Evolutionary conservation across 2,888 invertebrate species (phyloP).

Genomic region (Mechanitis mazaeus): DNA sequence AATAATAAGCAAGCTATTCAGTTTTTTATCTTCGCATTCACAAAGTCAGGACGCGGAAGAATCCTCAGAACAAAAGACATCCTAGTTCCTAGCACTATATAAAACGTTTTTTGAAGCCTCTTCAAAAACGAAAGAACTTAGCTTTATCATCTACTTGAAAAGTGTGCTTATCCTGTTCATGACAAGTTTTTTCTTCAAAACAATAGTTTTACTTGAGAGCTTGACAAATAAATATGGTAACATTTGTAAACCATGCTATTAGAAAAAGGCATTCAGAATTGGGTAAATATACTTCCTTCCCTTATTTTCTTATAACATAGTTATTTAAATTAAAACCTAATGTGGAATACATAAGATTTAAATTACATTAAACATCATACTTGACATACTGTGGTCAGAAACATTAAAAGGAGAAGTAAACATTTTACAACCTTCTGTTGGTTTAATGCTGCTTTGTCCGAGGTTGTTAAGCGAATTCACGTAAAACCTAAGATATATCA

Average conservation of each 20-base stretch:
- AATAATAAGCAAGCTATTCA: neutral
- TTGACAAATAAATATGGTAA: slow-evolving; percentile 26
- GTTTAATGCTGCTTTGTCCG: slow-evolving; percentile 45
- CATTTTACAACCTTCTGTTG: slow-evolving; percentile 54
- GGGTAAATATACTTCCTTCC: slow-evolving; percentile 20
- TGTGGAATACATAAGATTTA: neutral
- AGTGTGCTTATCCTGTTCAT: slow-evolving; percentile 12
- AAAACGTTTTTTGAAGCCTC: slow-evolving; percentile 1
- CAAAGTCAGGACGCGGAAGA: slow-evolving; percentile 2
- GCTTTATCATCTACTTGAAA: slow-evolving; percentile 12
- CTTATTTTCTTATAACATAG: neutral
- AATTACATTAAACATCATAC: neutral
- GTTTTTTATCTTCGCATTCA: neutral
- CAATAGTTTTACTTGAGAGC: slow-evolving; percentile 24
- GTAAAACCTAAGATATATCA: slow-evolving; percentile 44
- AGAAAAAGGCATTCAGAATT: slow-evolving; percentile 24
- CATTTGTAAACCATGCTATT: slow-evolving; percentile 16
- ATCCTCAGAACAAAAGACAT: slow-evolving; percentile 1
- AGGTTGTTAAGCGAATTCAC: slow-evolving; percentile 37
- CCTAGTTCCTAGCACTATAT: slow-evolving; percentile 1
- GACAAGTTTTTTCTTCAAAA: slow-evolving; percentile 20
- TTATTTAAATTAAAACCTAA: slow-evolving; percentile 5
- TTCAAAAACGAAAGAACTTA: slow-evolving; percentile 13
- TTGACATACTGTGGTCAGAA: slow-evolving; percentile 21
- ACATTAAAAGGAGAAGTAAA: slow-evolving; percentile 39